Base-by-base conservation (phyloP, 1,140 invertebrate species). In the Drosophila sucinea region DNA sequence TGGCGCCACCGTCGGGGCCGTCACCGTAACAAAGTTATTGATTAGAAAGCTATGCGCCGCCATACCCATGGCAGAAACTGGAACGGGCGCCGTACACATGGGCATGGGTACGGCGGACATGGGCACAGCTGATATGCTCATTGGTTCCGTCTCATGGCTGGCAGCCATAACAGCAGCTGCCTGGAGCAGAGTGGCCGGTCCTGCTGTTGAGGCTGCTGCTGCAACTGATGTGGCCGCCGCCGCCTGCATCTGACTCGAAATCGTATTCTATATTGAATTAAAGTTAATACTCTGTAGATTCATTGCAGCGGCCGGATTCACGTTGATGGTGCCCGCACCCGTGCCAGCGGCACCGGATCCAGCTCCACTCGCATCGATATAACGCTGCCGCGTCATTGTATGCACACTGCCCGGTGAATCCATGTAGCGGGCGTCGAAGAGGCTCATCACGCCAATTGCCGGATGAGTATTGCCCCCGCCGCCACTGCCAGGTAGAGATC, bases 231-330 rank as follows among this genome's bases (percentile, higher is more conserved):
- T 11, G 10, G 33, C 38, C 38, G 29, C 47, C 55, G 70, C 64
- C 73, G 54, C 60, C 29, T 67, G 63, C 65, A 87, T 80, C 61
- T 89, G 77, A 78, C 73, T 83, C 67, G 90, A 81, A 73, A 91
- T 89, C 75, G 90, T 90, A 91, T 92, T 92, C 94, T 95, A 95
- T 93, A 96, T 95, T 77, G 95, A 93, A 90, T 95, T 95, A 77
- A 96, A 96, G 90, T 96, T 96, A 65, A 96, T 94, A 68, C 94
- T 95, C 78, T 95, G 94, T 84, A 96, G 93, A 93, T 95, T 96
- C 77, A 95, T 94, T 70, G 93, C 94, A 79, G 93, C 75, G 70
- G 91, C 75, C 58, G 91, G 80, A 91, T 92, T 92, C 4, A 92
- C 91, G 61, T 93, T 92, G 10, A 92, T 87, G 11, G 91, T 81